phyloP scores from a whole-genome alignment of 2,888 invertebrate species.

The Sinelater perroti region DNA sequence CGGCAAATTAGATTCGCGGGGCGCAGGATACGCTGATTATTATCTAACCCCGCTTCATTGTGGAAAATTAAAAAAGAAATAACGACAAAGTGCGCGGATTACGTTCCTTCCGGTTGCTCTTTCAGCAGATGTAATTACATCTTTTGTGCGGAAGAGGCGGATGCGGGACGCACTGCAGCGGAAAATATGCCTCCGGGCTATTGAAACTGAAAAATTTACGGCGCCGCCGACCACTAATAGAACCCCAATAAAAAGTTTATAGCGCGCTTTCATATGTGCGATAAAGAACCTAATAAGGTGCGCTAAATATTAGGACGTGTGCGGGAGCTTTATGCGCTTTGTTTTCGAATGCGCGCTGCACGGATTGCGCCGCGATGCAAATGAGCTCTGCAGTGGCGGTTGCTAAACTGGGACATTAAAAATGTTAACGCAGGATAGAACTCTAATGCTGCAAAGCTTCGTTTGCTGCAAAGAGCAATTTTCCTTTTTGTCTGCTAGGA shows the following conservation, averaged over 20 bases:
- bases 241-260: constrained; percentile 29
- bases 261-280: constrained; percentile 20
- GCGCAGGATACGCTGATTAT: neutral
- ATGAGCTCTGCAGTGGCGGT: too few species aligned
- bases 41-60: constrained; percentile 2
- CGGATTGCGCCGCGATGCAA: too few species aligned
- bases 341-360: neutral
- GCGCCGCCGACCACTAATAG: constrained; percentile 26
- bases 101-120: constrained; percentile 19
- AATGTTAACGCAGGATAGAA: too few species aligned
- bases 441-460: too few species aligned
- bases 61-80: constrained; percentile 17
- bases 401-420: too few species aligned
- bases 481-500: too few species aligned
- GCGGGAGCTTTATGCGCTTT: neutral
- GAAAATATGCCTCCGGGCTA: constrained; percentile 29
- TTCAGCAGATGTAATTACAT: constrained; percentile 24
- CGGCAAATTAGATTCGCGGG: too few species aligned
- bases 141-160: constrained; percentile 24
- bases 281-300: constrained; percentile 16
- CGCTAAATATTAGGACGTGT: constrained; percentile 18
- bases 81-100: constrained; percentile 16
- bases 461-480: too few species aligned
- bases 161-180: constrained; percentile 18
- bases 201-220: constrained; percentile 31